These are phyloP conservation scores for Quadriops clusia DNA, from an alignment of 2,888 invertebrate genomes.

Conservation along the genomic window DNA sequence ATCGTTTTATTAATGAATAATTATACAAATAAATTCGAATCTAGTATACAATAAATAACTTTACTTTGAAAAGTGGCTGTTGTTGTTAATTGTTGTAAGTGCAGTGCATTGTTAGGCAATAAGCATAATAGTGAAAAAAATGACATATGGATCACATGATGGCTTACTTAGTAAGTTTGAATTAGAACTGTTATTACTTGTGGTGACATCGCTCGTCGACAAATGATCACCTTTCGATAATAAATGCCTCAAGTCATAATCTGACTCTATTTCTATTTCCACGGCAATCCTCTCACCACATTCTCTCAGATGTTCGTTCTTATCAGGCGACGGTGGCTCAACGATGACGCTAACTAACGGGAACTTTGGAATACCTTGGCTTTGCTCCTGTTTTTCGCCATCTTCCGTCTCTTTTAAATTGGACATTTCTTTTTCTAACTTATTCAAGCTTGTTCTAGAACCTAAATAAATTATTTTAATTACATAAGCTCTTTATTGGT, in stretches of 20 bases:
- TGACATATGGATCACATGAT: too few species aligned
- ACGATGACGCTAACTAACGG: constrained; percentile 63
- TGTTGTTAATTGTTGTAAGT: too few species aligned
- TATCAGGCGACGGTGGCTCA: constrained; percentile 62
- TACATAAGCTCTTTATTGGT: too few species aligned
- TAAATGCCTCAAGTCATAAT: constrained; percentile 28
- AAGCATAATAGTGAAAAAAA: too few species aligned
- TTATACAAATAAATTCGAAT: too few species aligned
- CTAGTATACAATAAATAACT: too few species aligned
- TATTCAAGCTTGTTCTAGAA: constrained; percentile 25
- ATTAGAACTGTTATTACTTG: constrained; percentile 31
- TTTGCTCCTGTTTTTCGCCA: constrained; percentile 14
- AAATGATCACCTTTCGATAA: constrained; percentile 28
- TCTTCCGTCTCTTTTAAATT: constrained; percentile 24
- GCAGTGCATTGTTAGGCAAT: too few species aligned
- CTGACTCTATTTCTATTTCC: constrained; percentile 30
- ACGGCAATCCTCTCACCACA: constrained; percentile 29
- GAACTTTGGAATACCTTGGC: constrained; percentile 17
- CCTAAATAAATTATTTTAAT: constrained; percentile 9
- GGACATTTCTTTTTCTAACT: constrained; percentile 31
- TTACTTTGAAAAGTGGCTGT: too few species aligned
- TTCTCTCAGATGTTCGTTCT: constrained; percentile 42
- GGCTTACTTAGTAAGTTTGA: constrained; percentile 12
- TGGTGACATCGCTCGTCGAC: constrained; percentile 29
- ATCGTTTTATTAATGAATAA: too few species aligned